Evolutionary conservation across 2,888 invertebrate genomes (phyloP).

Genomic region (Emmelina monodactyla): DNA sequence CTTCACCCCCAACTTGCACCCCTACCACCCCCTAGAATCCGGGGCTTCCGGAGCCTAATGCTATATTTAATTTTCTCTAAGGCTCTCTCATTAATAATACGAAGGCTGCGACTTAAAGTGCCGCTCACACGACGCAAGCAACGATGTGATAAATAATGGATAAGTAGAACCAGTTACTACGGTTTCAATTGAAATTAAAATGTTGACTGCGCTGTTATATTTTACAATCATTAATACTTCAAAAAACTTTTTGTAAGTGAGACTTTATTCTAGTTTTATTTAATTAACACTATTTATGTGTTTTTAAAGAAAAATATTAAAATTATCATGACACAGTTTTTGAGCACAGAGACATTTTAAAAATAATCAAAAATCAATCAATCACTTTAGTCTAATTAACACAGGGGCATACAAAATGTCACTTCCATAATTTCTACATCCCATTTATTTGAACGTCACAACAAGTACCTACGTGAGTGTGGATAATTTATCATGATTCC

Average conservation of each 20-base stretch:
- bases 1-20: slow-evolving; percentile 25
- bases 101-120: slow-evolving; percentile 64
- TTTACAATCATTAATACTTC: too few relatives aligned
- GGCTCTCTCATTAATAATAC: slow-evolving; percentile 66
- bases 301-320: too few relatives aligned
- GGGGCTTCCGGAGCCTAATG: slow-evolving; percentile 62
- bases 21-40: slow-evolving; percentile 34
- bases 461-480: slow-evolving; percentile 46
- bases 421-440: slow-evolving; percentile 24
- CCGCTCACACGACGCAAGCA: slow-evolving; percentile 52
- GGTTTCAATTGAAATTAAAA: too few relatives aligned
- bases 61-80: slow-evolving; percentile 68
- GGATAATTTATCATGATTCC: slow-evolving; percentile 64
- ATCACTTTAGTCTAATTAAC: not conserved
- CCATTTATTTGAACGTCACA: not conserved
- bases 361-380: too few relatives aligned
- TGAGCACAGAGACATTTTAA: too few relatives aligned
- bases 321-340: too few relatives aligned
- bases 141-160: slow-evolving; percentile 34
- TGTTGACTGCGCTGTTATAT: too few relatives aligned
- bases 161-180: too few relatives aligned
- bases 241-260: too few relatives aligned
- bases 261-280: too few relatives aligned
- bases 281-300: too few relatives aligned
- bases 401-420: slow-evolving; percentile 14